Evolutionary conservation across 1,140 invertebrate genomes (phyloP), one percentile per base, ranked within the genome.

Genomic region (Arctopsyche grandis): DNA sequence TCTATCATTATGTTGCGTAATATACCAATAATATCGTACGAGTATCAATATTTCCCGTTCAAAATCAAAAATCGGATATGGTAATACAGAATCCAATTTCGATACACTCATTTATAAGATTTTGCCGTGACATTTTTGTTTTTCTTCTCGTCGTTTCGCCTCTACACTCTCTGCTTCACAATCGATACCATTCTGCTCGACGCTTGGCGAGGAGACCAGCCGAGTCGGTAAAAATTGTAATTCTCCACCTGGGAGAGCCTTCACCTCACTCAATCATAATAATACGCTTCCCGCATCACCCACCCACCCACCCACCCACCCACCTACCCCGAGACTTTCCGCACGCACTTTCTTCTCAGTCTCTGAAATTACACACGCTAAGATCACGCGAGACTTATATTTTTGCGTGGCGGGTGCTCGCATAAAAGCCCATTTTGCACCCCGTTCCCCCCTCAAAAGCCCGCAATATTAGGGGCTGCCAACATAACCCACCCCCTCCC

Each of bases 191-290:
- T 16, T 46, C 22, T n/a, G n/a, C n/a, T n/a, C n/a, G n/a, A n/a
- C n/a, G n/a, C n/a, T 71, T 46, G 46, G 69, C 69, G 69, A 22
- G 9, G 69, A 21, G 43, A 16, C 69, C 16, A 9, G 12, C 22
- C 69, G 69, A 66, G 60, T 66, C 38, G 43, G 10, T 24, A 38
- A 46, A 71, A 71, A 71, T 71, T 71, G 69, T 44, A 71, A 71
- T 71, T 71, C 66, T 44, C 38, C 69, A 66, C 63, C 21, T 66
- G 24, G 21, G 21, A 66, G 22, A 29, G 10, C 29, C 38, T 24
- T 71, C 46, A 22, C 69, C 43, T 71, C 69, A n/a, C 69, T 71
- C 69, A 71, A 71, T 71, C 69, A 71, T 71, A 71, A 71, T 71
- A 71, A 71, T 71, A 24, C 22, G 10, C 29, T 38, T 66, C 48